These are phyloP conservation scores for Amblyornis subalaris DNA, from an alignment of 2,113 vertebrate species.

Conservation along the genomic window DNA sequence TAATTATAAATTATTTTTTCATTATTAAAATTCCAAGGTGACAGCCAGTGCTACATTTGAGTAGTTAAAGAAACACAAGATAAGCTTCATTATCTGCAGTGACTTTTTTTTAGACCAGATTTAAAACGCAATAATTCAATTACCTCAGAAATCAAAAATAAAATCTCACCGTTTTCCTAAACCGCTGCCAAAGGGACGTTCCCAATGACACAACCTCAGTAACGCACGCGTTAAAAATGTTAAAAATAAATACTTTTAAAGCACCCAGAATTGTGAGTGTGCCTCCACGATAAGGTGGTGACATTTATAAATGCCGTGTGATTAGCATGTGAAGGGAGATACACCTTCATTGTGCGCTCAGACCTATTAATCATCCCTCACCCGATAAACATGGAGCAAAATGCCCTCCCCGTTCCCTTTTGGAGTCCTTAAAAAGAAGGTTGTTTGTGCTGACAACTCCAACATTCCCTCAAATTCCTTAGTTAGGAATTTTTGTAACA, in stretches of 20 bases:
- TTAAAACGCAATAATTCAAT: slow-evolving; percentile 25
- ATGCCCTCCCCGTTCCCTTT: not conserved
- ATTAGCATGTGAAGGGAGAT: slow-evolving; percentile 69
- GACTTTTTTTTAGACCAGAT: not conserved
- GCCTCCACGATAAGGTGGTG: slow-evolving; percentile 63
- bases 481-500: not conserved
- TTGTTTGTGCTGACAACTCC: not conserved
- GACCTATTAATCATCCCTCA: slow-evolving; percentile 57
- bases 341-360: slow-evolving; percentile 34
- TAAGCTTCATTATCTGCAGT: slow-evolving; percentile 51
- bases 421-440: not conserved
- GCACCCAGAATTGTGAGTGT: slow-evolving; percentile 34
- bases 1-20: slow-evolving; percentile 40
- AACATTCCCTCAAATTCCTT: not conserved
- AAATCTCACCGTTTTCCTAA: not conserved
- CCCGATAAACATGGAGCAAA: slow-evolving; percentile 28
- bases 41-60: not conserved
- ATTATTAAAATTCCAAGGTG: slow-evolving; percentile 44
- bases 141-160: slow-evolving; percentile 43
- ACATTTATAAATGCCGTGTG: slow-evolving; percentile 70
- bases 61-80: slow-evolving; percentile 13
- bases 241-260: slow-evolving; percentile 26
- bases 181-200: not conserved
- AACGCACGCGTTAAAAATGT: not conserved
- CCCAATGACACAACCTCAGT: not conserved